These are phyloP conservation scores for Drosophila cracens DNA, from an alignment of 2,888 invertebrate genomes.

Conservation along the genomic window DNA sequence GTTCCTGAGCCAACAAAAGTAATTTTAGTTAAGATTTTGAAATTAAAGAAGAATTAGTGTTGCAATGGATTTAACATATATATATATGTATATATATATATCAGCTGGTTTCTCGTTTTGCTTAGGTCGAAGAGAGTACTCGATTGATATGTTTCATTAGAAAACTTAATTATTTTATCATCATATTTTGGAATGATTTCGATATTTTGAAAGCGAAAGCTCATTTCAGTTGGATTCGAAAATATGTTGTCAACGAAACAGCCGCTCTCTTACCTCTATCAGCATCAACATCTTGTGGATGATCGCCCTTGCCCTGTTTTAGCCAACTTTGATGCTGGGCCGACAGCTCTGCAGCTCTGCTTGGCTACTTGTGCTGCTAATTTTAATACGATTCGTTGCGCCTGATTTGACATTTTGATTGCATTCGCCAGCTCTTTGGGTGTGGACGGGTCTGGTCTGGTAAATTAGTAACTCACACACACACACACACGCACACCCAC, in stretches of 20 bases:
- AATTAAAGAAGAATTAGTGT: not conserved
- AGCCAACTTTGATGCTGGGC: conserved; percentile 19
- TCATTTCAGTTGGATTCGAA: not conserved
- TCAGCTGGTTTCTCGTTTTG: not conserved
- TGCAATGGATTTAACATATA: no score
- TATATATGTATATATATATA: no score
- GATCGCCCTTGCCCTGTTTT: not conserved
- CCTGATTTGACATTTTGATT: conserved; percentile 79
- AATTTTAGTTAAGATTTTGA: not conserved
- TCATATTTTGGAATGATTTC: not conserved
- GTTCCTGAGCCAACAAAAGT: not conserved
- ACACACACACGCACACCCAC: conserved; percentile 10
- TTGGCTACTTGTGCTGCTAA: conserved; percentile 44
- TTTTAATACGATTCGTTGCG: conserved; percentile 77
- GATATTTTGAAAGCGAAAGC: not conserved
- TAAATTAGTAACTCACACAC: conserved; percentile 34
- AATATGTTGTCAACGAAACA: not conserved
- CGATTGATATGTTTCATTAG: not conserved
- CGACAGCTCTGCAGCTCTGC: conserved; percentile 12
- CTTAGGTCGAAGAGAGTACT: not conserved
- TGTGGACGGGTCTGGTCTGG: conserved; percentile 16
- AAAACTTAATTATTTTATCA: not conserved
- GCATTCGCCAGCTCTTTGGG: conserved; percentile 44
- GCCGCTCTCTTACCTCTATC: not conserved
- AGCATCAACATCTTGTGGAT: not conserved